Percentiles rank a stretch among this genome's conserved stretches.
Evolutionary conservation across 2,888 invertebrate species (phyloP).

Genomic region (Lumbricus terrestris): DNA sequence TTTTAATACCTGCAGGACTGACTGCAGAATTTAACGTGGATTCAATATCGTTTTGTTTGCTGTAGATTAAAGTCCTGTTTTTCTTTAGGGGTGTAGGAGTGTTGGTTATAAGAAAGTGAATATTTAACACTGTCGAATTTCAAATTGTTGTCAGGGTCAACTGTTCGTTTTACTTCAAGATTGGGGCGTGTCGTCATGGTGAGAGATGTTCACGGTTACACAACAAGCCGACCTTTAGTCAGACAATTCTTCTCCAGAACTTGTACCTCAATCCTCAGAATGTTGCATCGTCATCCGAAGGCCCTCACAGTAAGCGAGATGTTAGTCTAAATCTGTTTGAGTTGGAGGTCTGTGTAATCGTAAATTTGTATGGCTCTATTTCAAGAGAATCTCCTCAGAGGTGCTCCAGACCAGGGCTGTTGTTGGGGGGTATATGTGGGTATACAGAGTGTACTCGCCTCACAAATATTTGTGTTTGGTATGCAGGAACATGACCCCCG

Average conservation of each 20-base stretch:
- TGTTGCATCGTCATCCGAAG: constrained; percentile 94
- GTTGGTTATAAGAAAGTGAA: background rate
- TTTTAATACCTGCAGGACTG: no score
- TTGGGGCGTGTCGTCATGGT: constrained; percentile 99
- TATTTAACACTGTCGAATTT: background rate
- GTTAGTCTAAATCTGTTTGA: background rate
- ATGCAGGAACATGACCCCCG: no score
- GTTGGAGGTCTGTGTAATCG: background rate
- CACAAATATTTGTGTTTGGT: no score
- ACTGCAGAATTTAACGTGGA: no score
- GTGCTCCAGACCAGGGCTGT: no score
- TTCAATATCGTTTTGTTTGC: no score
- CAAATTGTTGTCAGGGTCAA: constrained; percentile 77
- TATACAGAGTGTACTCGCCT: no score
- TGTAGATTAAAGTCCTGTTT: no score
- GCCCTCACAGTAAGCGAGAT: constrained; percentile 66
- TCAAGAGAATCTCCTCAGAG: no score
- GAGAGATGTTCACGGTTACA: constrained; percentile 97
- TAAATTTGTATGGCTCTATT: no score
- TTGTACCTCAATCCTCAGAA: constrained; percentile 98
- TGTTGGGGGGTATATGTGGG: no score
- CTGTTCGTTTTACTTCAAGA: constrained; percentile 99
- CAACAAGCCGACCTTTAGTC: constrained; percentile 97
- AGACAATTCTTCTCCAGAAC: constrained; percentile 93
- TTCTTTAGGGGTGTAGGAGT: background rate